Evolutionary conservation across 2,888 invertebrate genomes (phyloP).

Genomic region (Bimastos eiseni): DNA sequence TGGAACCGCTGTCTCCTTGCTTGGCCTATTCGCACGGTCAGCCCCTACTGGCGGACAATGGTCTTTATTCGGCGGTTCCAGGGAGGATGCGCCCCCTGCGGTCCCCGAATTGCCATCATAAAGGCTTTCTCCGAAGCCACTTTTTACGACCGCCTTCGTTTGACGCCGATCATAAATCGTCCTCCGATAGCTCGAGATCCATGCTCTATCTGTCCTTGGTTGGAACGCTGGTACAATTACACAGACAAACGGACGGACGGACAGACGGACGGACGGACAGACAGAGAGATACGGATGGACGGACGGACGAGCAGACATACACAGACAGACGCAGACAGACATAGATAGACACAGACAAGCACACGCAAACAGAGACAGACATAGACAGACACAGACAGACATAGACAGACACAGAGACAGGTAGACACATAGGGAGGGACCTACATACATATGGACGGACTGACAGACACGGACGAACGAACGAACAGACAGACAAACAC

Average conservation of each 20-base stretch:
- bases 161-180: not conserved
- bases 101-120: not conserved
- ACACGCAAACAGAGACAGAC: too few species aligned
- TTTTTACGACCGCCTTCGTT: not conserved
- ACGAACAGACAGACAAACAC: not conserved
- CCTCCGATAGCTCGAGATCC: not conserved
- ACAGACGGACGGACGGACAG: not conserved
- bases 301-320: not conserved
- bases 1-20: not conserved
- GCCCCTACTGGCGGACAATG: not conserved
- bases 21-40: too few species aligned
- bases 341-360: not conserved
- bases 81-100: not conserved
- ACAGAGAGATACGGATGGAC: not conserved
- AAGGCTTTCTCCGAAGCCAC: not conserved
- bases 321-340: not conserved
- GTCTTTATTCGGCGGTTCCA: constrained; percentile 6
- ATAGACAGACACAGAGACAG: not conserved
- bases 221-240: not conserved
- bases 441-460: not conserved
- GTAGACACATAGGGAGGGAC: not conserved
- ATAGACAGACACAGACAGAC: not conserved
- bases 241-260: not conserved
- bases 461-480: not conserved
- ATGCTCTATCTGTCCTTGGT: not conserved